Base-by-base conservation (phyloP, 2,797 vertebrate species). In the Cryptoblepharus egeriae region DNA sequence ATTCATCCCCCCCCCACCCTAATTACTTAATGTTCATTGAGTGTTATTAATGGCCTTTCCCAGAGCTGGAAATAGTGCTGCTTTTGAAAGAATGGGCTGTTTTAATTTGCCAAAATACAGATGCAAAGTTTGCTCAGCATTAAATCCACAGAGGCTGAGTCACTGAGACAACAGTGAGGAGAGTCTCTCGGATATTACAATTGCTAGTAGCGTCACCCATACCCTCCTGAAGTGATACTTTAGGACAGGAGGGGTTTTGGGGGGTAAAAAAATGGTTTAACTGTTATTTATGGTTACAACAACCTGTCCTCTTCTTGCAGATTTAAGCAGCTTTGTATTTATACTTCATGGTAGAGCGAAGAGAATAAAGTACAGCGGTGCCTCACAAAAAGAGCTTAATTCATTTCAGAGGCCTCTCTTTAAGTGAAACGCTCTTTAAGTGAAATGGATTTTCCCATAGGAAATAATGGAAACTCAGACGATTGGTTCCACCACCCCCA, bases 31-130 rank as follows among this genome's bases (percentile, higher is more conserved):
- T 16, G 28, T 64, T 7, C 1, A n/a, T 37, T 11, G 45, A 32
- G n/a, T 68, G 83, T 32, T 16, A 28, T 81, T 70, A 67, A 80
- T 77, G 68, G 58, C 76, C 64, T 85, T 82, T 83, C 28, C 45
- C 45, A 82, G 70, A 61, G 75, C 57, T 78, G 57, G 80, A 78
- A 65, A 68, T 1, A 18, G 0, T 67, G 63, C 57, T 45, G 0
- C 1, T 64, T 45, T 76, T 37, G 1, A 1, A 0, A 9, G 49
- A 13, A 45, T 61, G 8, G 4, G 37, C 4, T 37, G 9, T 39
- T 77, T 86, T 24, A 13, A 10, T 61, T 58, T 77, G 79, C 75
- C 1, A 1, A 42, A 30, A 61, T 3, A 67, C 0, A 30, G 55
- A 26, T 72, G 15, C 26, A 72, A 77, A 30, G 69, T 55, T 57